Evolutionary conservation across 2,113 vertebrate genomes (phyloP), one percentile per base, ranked within the genome.

Genomic region (Gopherus evgoodei): DNA sequence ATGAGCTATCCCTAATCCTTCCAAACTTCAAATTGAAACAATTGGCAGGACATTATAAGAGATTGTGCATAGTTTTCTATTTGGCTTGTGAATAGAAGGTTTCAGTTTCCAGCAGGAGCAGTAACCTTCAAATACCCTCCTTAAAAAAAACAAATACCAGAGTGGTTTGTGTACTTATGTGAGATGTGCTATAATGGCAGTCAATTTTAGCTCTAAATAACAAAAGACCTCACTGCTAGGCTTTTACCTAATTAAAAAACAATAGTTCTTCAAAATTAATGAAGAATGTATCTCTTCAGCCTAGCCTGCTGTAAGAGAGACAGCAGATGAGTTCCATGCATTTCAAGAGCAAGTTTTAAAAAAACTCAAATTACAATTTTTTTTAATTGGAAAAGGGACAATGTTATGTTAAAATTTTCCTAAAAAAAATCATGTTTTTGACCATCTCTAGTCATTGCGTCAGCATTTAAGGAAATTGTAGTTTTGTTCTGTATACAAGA

Each of bases 11-110:
- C 86, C 25, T 35, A 91, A 91, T 82, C 35, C 38, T 87, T 91
- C 49, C 47, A 80, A 87, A 80, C 47, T 72, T 95, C 38, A 81
- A 52, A 65, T 53, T 79, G n/a, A 83, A 96, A 79, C 35, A 90
- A 27, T 12, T 78, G 22, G 7, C 62, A 50, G 2, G 9, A 38
- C 47, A 1, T 86, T 93, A 3, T 4, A 35, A 44, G 47, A 31
- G 1, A 27, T 62, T 42, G 84, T 88, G 24, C 19, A 9, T 4
- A 31, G 56, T 13, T 35, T 96, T 53, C 13, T 72, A 3, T 38
- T 91, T 94, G 50, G 19, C 25, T 65, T 81, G 10, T 24, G n/a
- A 72, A 75, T 86, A 57, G 38, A 59, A 87, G 9, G 4, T 0
- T 94, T 52, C 27, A 81, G 31, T 79, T 29, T 35, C 56, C 31